A percentile compares a stretch with the other conserved stretches of the same genome.
These are phyloP conservation scores for Schlechtendalia chinensis DNA, from an alignment of 1,140 invertebrate species.

Conservation along the genomic window DNA sequence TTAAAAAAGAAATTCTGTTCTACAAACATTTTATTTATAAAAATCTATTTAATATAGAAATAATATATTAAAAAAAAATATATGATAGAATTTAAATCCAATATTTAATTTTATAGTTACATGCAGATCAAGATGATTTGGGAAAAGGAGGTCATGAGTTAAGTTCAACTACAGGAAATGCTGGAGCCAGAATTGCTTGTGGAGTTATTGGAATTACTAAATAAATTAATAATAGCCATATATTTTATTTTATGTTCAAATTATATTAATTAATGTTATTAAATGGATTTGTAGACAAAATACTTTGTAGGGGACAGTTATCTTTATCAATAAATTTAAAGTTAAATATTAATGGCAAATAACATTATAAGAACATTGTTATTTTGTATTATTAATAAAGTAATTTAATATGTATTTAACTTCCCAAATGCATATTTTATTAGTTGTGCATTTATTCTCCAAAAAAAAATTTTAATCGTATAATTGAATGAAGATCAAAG, in stretches of 20 bases:
- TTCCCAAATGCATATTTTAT: too few species aligned
- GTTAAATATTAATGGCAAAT: too few species aligned
- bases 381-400: not conserved
- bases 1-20: too few species aligned
- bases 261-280: not conserved
- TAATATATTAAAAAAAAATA: too few species aligned
- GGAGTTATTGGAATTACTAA: conserved; percentile 91
- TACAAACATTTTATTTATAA: too few species aligned
- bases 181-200: conserved; percentile 91
- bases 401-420: too few species aligned
- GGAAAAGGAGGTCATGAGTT: conserved; percentile 90
- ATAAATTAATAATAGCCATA: conserved; percentile 29
- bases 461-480: too few species aligned
- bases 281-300: not conserved
- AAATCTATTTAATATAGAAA: too few species aligned
- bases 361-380: not conserved
- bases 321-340: not conserved
- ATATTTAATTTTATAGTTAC: conserved; percentile 60
- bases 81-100: too few species aligned
- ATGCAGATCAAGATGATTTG: conserved; percentile 92
- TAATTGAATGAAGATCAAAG: too few species aligned
- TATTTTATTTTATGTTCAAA: not conserved
- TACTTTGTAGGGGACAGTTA: not conserved
- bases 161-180: conserved; percentile 95
- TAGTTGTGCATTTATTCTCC: too few species aligned